Evolutionary conservation across 1,140 invertebrate species (phyloP), one percentile per base, ranked within the genome.

Genomic region (Temnothorax nylanderi): DNA sequence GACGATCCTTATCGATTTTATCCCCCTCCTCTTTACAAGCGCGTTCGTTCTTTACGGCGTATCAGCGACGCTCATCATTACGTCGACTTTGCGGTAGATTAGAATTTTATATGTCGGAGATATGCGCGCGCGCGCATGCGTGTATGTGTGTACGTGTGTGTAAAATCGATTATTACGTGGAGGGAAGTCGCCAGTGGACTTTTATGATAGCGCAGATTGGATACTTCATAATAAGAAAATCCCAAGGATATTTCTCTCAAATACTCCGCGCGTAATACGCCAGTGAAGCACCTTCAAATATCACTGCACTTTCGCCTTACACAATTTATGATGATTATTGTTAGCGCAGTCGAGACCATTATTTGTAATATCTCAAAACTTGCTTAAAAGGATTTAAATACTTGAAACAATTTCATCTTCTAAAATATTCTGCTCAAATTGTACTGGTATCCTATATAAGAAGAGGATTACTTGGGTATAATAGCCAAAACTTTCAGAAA

Each of bases 1-100:
- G 56, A 67, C 54, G 87, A 89, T 90, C 58, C 65, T 84, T 87
- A 90, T 90, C 87, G 77, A 89, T 87, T 44, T 74, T 49, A 16
- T 47, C 11, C 37, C 34, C 34, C 18, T 56, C 44, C 44, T 18
- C 13, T 90, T 84, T 84, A 90, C 44, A 56, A 49, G 10, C 74
- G 51, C 26, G 76, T 54, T 65, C 41, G 34, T 76, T 60, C 32
- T 56, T 62, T 69, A 71, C 71, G 49, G 41, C 60, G 60, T 88
- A 80, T 88, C 81, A 41, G 60, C 34, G 74, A 16, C 34, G 88
- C 41, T 89, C 71, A 47, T 90, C 87, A 71, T 90, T 89, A 76
- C 54, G 56, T 32, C 47, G 58, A 56, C 75, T 80, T 34, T 65
- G 56, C 76, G 82, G 54, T 71, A 76, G 75, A 89, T 89, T 89